These are phyloP conservation scores for Nycticryphes semicollaris DNA, from an alignment of 2,113 vertebrate species.

Conservation along the genomic window DNA sequence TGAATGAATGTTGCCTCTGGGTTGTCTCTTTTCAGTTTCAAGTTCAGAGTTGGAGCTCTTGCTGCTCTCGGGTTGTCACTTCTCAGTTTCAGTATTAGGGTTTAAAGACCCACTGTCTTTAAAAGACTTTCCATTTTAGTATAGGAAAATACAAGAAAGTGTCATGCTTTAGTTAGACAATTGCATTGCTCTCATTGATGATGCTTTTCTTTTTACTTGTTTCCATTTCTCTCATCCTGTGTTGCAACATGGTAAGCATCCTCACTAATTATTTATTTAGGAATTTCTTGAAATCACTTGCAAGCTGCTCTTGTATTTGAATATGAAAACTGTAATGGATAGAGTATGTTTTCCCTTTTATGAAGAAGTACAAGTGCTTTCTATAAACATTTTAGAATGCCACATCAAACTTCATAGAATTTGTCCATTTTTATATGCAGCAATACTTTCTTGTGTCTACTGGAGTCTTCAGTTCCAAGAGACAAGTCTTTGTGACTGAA, in stretches of 20 bases:
- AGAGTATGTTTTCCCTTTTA: background rate
- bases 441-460: background rate
- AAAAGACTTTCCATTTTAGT: constrained; percentile 15
- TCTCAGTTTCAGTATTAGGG: constrained; percentile 27
- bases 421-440: background rate
- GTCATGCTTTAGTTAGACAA: background rate
- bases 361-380: background rate
- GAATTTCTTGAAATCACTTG: background rate
- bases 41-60: constrained; percentile 40
- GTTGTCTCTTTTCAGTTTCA: constrained; percentile 58
- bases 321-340: background rate
- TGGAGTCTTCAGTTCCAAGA: background rate
- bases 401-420: background rate
- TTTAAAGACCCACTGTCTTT: constrained; percentile 46
- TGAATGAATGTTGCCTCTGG: constrained; percentile 55
- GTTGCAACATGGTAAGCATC: background rate
- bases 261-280: background rate
- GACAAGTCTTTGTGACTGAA: background rate
- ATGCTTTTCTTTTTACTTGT: background rate
- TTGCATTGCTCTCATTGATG: background rate
- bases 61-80: constrained; percentile 30
- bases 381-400: background rate
- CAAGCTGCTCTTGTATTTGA: background rate
- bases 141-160: background rate
- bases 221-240: background rate